phyloP scores from a whole-genome alignment of 2,888 invertebrate species.

The Dynastes grantii region DNA sequence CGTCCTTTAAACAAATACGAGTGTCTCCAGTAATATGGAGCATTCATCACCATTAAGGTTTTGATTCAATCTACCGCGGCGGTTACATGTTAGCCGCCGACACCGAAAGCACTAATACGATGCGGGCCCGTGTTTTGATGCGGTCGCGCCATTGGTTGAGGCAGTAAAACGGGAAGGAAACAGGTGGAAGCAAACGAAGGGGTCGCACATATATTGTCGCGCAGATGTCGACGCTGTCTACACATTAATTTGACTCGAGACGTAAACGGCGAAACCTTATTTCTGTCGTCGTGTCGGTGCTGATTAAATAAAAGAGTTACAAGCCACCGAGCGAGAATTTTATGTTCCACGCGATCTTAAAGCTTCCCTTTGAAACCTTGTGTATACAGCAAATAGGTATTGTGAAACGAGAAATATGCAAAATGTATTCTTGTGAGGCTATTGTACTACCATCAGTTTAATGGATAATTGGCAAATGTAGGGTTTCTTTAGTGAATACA shows the following conservation, averaged over 20 bases:
- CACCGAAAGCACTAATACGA: conserved; percentile 24
- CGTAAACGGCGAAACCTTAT: conserved; percentile 22
- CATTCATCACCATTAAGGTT: conserved; percentile 40
- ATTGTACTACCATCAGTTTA: no score
- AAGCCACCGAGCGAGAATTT: background rate
- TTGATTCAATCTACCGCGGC: conserved; percentile 29
- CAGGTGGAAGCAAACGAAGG: conserved; percentile 3
- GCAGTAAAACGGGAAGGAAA: background rate
- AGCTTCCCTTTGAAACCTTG: background rate
- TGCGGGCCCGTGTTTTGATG: background rate
- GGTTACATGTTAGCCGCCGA: conserved; percentile 27
- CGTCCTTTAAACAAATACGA: conserved; percentile 9
- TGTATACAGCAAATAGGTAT: no score
- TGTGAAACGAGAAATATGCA: no score
- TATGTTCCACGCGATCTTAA: conserved; percentile 1
- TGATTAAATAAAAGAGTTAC: conserved; percentile 39
- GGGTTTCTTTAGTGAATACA: no score
- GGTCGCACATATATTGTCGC: conserved; percentile 23
- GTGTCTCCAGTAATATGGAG: conserved; percentile 21
- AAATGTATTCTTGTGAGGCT: no score
- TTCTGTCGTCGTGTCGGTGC: conserved; percentile 17
- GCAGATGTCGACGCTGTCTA: conserved; percentile 16
- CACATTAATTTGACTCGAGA: conserved; percentile 23
- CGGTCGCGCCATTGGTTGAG: no score
- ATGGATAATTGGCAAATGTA: no score